These are phyloP conservation scores for Mungos mungo DNA, from an alignment of 2,113 vertebrate species.

Conservation along the genomic window DNA sequence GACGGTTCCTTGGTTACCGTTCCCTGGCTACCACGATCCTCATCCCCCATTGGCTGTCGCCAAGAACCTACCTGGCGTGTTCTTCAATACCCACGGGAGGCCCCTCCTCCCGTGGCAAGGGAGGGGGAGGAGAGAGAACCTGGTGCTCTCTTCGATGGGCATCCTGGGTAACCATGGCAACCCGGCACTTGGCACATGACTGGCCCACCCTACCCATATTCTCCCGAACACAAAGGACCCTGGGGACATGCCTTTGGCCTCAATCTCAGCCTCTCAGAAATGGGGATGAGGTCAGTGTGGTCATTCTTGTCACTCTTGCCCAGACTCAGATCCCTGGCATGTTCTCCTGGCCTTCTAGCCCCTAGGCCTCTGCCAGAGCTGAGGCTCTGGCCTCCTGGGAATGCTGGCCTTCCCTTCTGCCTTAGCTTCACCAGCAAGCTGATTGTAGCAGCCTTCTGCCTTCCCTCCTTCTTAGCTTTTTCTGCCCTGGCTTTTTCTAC, in stretches of 20 bases:
- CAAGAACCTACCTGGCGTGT: conserved; percentile 61
- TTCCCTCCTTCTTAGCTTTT: neutral
- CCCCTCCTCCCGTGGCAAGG: conserved; percentile 59
- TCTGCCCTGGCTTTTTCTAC: neutral
- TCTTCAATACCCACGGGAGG: conserved; percentile 60
- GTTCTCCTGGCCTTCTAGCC: neutral
- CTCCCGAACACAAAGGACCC: conserved; percentile 75
- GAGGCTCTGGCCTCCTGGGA: neutral
- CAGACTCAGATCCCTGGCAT: neutral
- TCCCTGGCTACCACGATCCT: conserved; percentile 81
- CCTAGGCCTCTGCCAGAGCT: neutral
- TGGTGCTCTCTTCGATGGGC: conserved; percentile 81
- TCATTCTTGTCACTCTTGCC: conserved; percentile 28
- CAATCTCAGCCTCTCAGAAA: conserved; percentile 47
- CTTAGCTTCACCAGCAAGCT: conserved; percentile 37
- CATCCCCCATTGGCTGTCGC: conserved; percentile 62
- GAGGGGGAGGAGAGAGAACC: conserved; percentile 59
- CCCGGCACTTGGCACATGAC: conserved; percentile 79
- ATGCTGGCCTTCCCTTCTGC: neutral
- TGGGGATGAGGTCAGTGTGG: conserved; percentile 48
- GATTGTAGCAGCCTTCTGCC: conserved; percentile 9
- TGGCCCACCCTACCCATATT: conserved; percentile 68
- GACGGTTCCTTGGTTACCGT: conserved; percentile 85
- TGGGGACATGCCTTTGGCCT: conserved; percentile 58
- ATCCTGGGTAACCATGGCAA: conserved; percentile 84